These are phyloP conservation scores for Hassar affinis DNA, from an alignment of 2,113 vertebrate species.

Conservation along the genomic window DNA sequence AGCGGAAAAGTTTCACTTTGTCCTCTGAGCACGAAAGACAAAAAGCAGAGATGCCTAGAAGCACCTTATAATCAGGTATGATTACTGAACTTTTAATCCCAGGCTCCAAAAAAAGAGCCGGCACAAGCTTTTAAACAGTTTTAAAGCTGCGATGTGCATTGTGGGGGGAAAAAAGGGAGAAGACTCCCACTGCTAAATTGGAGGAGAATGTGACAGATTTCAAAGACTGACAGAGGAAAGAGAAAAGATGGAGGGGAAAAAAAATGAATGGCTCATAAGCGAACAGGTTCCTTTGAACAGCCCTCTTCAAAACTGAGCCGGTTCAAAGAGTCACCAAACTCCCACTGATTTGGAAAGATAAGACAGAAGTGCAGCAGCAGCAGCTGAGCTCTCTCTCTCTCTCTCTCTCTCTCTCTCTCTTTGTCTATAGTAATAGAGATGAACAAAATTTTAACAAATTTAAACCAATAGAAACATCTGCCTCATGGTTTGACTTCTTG, in stretches of 20 bases:
- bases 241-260: constrained; percentile 63
- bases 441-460: not conserved
- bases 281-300: constrained; percentile 84
- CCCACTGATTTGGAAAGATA: constrained; percentile 83
- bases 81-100: constrained; percentile 33
- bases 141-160: constrained; percentile 28
- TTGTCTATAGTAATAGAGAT: not conserved
- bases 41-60: not conserved
- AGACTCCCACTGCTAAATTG: constrained; percentile 84
- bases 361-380: constrained; percentile 73
- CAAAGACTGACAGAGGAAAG: constrained; percentile 83
- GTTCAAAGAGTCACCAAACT: constrained; percentile 90
- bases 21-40: constrained; percentile 9
- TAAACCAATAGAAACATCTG: not conserved
- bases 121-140: constrained; percentile 20
- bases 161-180: constrained; percentile 64
- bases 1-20: not conserved
- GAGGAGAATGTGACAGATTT: constrained; percentile 93
- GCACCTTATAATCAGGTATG: constrained; percentile 27
- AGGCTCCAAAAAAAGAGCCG: constrained; percentile 3
- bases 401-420: constrained; percentile 33
- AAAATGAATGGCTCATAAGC: constrained; percentile 97
- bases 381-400: constrained; percentile 62
- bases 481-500: not conserved
- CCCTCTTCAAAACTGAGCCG: constrained; percentile 88